Percentiles rank a stretch among this genome's conserved stretches.
phyloP scores from a whole-genome alignment of 2,888 invertebrate species.

The Neoascia interrupta region DNA sequence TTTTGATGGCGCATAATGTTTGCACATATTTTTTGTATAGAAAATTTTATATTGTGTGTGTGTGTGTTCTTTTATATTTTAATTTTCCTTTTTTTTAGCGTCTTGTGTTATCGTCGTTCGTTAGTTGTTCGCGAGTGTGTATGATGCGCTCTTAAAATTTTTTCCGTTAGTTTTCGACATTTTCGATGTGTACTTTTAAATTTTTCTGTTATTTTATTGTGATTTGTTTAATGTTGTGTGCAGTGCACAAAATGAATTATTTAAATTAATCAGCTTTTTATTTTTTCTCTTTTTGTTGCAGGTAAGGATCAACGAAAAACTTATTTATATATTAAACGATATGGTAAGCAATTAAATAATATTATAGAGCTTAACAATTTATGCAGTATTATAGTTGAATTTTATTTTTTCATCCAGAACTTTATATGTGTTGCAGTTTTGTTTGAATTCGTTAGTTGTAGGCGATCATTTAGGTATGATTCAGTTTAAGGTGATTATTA shows the following conservation, averaged over 20 bases:
- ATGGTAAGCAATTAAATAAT: constrained; percentile 75
- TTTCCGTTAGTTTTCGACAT: constrained; percentile 17
- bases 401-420: neutral
- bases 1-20: neutral
- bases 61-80: constrained; percentile 1
- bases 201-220: constrained; percentile 20
- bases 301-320: constrained; percentile 79
- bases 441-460: too few species aligned
- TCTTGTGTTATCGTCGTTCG: constrained; percentile 32
- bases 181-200: constrained; percentile 33
- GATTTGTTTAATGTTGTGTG: constrained; percentile 59
- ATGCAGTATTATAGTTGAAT: neutral
- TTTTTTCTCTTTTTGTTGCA: constrained; percentile 74
- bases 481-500: neutral
- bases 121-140: constrained; percentile 28
- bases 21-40: neutral
- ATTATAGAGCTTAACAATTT: neutral
- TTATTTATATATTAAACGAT: constrained; percentile 77
- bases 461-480: too few species aligned
- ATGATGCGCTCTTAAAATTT: neutral
- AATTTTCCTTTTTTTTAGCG: constrained; percentile 11
- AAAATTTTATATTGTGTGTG: neutral
- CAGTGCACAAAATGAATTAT: neutral
- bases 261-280: constrained; percentile 46
- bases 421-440: too few species aligned